phyloP scores from a whole-genome alignment of 2,797 vertebrate species.

The Argyrosomus regius region DNA sequence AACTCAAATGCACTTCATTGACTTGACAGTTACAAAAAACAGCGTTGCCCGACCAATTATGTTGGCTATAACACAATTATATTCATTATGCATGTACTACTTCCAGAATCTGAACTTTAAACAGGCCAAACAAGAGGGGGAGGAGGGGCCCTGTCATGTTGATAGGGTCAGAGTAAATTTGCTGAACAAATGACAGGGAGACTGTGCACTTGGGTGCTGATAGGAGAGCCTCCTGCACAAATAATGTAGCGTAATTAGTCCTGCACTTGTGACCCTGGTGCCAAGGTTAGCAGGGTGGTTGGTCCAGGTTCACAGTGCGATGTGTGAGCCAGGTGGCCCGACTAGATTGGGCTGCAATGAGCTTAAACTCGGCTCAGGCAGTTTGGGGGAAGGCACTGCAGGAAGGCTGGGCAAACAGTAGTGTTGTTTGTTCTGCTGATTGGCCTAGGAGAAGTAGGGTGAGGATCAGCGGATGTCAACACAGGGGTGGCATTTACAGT shows the following conservation, averaged over 20 bases:
- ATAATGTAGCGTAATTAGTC: conserved; percentile 81
- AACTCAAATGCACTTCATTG: conserved; percentile 64
- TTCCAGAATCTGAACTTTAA: conserved; percentile 77
- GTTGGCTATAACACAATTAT: conserved; percentile 75
- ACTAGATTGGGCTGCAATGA: conserved; percentile 11
- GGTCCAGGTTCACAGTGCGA: conserved; percentile 68
- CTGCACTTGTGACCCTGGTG: conserved; percentile 84
- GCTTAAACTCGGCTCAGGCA: conserved; percentile 25
- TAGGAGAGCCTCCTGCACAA: conserved; percentile 75
- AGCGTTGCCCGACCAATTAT: conserved; percentile 75
- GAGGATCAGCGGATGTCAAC: conserved; percentile 80
- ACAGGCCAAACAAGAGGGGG: conserved; percentile 37
- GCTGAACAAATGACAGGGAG: conserved; percentile 72
- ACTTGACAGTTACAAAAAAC: conserved; percentile 81
- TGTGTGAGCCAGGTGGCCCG: conserved; percentile 79
- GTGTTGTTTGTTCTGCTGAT: conserved; percentile 85
- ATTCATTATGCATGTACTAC: conserved; percentile 73
- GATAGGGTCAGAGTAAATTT: conserved; percentile 74
- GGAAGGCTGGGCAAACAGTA: conserved; percentile 78
- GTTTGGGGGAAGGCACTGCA: conserved; percentile 12
- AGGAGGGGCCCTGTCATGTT: background rate
- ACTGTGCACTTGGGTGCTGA: conserved; percentile 67
- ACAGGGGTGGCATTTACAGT: conserved; percentile 78
- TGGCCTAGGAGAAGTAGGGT: conserved; percentile 62
- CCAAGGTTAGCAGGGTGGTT: conserved; percentile 78